Percentiles rank a stretch among this genome's conserved stretches.
Conservation (phyloP, 2,113 vertebrate genomes). For the Butorides virescens region DNA sequence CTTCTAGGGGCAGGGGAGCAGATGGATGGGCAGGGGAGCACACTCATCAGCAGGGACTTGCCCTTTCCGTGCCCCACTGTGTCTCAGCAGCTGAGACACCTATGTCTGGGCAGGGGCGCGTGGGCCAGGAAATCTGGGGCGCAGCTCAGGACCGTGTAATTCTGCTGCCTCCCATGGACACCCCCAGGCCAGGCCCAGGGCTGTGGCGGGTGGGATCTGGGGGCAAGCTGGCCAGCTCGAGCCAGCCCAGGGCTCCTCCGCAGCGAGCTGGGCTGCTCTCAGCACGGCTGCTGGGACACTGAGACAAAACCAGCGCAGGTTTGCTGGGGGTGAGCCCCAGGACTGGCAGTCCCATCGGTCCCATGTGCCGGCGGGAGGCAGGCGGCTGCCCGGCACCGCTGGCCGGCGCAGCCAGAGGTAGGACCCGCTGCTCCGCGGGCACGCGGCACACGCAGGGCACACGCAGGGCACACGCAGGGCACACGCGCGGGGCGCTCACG, state of each 20-base stretch:
- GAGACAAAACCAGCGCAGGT: neutral
- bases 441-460: neutral
- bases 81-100: neutral
- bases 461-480: neutral
- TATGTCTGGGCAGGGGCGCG: neutral
- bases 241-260: rapidly evolving
- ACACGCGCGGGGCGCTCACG: no score
- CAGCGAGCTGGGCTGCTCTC: neutral
- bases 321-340: rapidly evolving
- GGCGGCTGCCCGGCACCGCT: neutral
- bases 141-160: neutral
- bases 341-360: no score
- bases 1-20: neutral
- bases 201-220: neutral
- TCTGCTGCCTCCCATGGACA: neutral
- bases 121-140: neutral
- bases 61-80: neutral
- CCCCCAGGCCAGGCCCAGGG: neutral
- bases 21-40: neutral
- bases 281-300: neutral
- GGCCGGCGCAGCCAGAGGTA: neutral
- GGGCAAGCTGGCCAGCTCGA: neutral
- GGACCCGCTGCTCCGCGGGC: neutral
- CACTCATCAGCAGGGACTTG: neutral
- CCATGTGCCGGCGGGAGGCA: neutral